phyloP scores from a whole-genome alignment of 2,888 invertebrate genomes.

The Zygothrica quintamaculata region DNA sequence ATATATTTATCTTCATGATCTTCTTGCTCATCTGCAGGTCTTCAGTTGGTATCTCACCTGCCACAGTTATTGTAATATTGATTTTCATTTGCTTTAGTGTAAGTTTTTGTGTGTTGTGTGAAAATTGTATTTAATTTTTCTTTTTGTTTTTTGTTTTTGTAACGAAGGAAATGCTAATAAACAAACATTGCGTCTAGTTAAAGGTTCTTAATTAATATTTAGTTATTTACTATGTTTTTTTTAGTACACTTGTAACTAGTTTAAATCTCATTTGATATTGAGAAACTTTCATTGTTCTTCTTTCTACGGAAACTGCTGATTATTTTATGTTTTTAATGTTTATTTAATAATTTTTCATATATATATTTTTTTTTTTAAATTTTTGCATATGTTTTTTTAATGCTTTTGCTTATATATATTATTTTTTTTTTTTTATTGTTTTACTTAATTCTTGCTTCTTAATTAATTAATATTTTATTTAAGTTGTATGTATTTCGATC shows the following conservation, averaged over 20 bases:
- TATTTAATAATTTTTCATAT: too few relatives aligned
- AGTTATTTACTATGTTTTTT: slow-evolving; percentile 44
- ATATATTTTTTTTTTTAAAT: slow-evolving; percentile 21
- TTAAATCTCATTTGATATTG: slow-evolving; percentile 58
- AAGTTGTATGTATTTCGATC: slow-evolving; percentile 10
- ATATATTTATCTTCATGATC: slow-evolving; percentile 35
- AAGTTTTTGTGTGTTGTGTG: slow-evolving; percentile 46
- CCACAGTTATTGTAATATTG: slow-evolving; percentile 84
- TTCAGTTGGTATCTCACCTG: slow-evolving; percentile 60
- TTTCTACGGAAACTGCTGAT: not conserved
- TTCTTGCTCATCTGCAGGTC: slow-evolving; percentile 51
- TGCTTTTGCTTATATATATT: slow-evolving; percentile 47
- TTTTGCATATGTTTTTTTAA: slow-evolving; percentile 38
- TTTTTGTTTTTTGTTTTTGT: too few relatives aligned
- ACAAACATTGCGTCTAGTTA: slow-evolving; percentile 68
- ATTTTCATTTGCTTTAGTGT: slow-evolving; percentile 66
- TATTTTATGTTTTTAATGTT: too few relatives aligned
- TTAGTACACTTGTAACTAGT: slow-evolving; percentile 62
- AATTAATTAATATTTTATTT: too few relatives aligned
- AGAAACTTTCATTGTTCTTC: too few relatives aligned
- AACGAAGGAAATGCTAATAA: slow-evolving; percentile 65
- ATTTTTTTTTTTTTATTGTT: slow-evolving; percentile 26
- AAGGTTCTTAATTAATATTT: slow-evolving; percentile 56
- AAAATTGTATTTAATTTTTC: too few relatives aligned
- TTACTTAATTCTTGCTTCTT: too few relatives aligned